Evolutionary conservation across 2,113 vertebrate genomes (phyloP).

Genomic region (Lepidothrix coronata): DNA sequence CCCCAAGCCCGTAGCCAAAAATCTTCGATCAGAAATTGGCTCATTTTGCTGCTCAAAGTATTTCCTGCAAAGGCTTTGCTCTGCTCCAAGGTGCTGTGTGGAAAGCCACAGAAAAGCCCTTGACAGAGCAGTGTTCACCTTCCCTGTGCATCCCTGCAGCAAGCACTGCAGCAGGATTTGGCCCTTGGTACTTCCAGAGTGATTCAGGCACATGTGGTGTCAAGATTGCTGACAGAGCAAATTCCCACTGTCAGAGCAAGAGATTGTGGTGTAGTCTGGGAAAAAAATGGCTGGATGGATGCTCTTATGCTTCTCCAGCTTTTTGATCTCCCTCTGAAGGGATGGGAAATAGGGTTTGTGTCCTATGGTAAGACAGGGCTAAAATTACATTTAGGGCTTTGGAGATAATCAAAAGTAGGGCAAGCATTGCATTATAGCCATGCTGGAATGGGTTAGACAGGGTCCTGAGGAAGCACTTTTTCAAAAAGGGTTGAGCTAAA

Average conservation of each 20-base stretch:
- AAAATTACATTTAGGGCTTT: not conserved
- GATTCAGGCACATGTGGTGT: fast-evolving
- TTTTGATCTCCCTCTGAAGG: not conserved
- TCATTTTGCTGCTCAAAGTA: fast-evolving
- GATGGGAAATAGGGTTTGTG: not conserved
- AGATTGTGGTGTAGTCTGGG: fast-evolving
- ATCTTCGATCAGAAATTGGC: not conserved
- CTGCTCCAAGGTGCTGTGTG: not conserved
- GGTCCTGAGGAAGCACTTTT: not conserved
- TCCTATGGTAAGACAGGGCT: not conserved
- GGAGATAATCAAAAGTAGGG: not conserved
- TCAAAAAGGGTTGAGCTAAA: not conserved
- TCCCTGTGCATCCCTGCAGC: not conserved
- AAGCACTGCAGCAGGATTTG: not conserved
- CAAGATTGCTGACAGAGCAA: not conserved
- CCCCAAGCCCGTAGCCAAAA: not conserved
- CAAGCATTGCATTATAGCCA: not conserved
- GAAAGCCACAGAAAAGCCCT: not conserved
- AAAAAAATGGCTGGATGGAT: not conserved
- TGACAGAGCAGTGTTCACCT: fast-evolving
- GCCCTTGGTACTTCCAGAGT: not conserved
- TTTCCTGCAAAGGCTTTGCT: not conserved
- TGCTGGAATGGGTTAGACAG: not conserved
- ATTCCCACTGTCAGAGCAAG: not conserved
- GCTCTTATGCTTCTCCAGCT: not conserved